Percentiles rank a stretch among this genome's conserved stretches.
These are phyloP conservation scores for Hylyphantes graminicola DNA, from an alignment of 1,140 invertebrate genomes.

Conservation along the genomic window DNA sequence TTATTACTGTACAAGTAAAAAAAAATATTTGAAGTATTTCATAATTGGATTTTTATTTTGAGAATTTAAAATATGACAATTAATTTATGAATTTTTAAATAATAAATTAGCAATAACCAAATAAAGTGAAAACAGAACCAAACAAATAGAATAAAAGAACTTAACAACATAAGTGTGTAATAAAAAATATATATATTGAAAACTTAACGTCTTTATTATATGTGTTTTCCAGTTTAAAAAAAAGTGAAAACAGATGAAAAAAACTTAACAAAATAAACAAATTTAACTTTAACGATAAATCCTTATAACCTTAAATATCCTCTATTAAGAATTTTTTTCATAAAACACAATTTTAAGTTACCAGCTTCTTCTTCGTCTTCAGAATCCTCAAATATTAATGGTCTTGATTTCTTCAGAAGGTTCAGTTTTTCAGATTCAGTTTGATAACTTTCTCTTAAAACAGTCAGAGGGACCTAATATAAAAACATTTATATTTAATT, in stretches of 20 bases:
- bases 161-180: background rate
- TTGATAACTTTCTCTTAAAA: constrained; percentile 72
- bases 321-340: background rate
- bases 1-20: too few relatives aligned
- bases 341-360: background rate
- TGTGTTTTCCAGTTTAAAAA: background rate
- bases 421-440: constrained; percentile 73
- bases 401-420: constrained; percentile 67
- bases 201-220: background rate
- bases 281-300: background rate
- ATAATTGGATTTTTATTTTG: too few relatives aligned
- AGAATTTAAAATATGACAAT: too few relatives aligned
- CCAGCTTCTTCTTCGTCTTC: constrained; percentile 22
- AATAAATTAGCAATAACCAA: too few relatives aligned
- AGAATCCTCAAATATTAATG: constrained; percentile 41
- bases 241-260: background rate
- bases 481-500: background rate
- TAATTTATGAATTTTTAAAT: too few relatives aligned
- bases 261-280: background rate
- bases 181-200: background rate
- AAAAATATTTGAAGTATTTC: too few relatives aligned
- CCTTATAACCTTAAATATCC: background rate
- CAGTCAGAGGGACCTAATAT: constrained; percentile 70
- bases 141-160: too few relatives aligned
- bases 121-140: too few relatives aligned